Conservation (phyloP, 2,888 invertebrate genomes). For the Pemphredon lugubris region DNA sequence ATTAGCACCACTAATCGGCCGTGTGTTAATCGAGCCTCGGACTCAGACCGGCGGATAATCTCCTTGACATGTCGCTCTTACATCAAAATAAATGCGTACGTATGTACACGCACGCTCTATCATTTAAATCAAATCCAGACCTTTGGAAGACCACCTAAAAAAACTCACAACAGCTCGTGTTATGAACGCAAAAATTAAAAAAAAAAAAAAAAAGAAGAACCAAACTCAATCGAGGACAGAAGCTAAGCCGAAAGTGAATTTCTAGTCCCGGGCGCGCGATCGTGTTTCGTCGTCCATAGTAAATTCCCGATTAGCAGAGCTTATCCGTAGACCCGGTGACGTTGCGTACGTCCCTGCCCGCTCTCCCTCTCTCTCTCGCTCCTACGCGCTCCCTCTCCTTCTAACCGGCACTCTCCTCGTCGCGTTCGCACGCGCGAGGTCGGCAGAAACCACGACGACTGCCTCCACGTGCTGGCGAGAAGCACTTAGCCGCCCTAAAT, state of each 20-base stretch:
- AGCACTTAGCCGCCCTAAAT: constrained; percentile 75
- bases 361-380: constrained; percentile 15
- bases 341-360: constrained; percentile 32
- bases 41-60: too few relatives aligned
- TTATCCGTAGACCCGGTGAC: constrained; percentile 17
- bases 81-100: too few relatives aligned
- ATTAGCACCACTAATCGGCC: too few relatives aligned
- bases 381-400: constrained; percentile 5
- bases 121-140: too few relatives aligned
- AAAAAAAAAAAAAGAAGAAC: background rate
- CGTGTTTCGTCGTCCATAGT: constrained; percentile 22
- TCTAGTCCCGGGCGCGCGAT: background rate
- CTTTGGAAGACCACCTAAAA: too few relatives aligned
- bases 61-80: too few relatives aligned
- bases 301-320: constrained; percentile 26
- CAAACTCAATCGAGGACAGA: background rate
- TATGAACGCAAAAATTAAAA: too few relatives aligned
- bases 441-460: constrained; percentile 74
- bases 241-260: background rate
- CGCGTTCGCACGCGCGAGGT: constrained; percentile 34
- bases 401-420: constrained; percentile 5
- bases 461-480: constrained; percentile 78
- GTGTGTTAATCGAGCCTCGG: too few relatives aligned
- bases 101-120: too few relatives aligned
- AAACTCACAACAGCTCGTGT: too few relatives aligned